Percentiles rank a stretch among this genome's conserved stretches.
Evolutionary conservation across 2,888 invertebrate species (phyloP).

Genomic region (Bellardia bayeri): DNA sequence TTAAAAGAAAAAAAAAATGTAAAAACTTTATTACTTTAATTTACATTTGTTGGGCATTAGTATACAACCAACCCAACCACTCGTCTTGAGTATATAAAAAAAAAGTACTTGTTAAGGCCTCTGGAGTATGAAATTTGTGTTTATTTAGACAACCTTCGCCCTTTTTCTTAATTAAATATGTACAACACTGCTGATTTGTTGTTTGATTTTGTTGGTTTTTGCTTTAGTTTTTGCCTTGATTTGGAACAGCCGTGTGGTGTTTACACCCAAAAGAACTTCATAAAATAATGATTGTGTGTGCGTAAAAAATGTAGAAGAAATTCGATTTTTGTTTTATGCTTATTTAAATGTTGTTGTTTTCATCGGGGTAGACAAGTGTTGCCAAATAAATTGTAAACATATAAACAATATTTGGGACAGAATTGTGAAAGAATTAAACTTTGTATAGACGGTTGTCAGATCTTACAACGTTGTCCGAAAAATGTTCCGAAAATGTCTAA

Average conservation of each 20-base stretch:
- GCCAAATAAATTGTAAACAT: conserved; percentile 56
- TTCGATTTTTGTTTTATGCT: conserved; percentile 38
- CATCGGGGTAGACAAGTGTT: conserved; percentile 41
- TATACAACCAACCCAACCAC: background rate
- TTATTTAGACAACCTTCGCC: conserved; percentile 69
- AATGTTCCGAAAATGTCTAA: no score
- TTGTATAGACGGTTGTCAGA: no score
- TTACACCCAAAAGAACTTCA: conserved; percentile 59
- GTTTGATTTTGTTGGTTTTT: conserved; percentile 22
- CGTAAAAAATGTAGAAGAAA: background rate
- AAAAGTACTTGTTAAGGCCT: background rate
- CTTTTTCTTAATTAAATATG: conserved; percentile 60
- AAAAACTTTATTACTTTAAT: conserved; percentile 49
- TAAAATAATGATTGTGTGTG: background rate
- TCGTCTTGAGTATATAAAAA: background rate
- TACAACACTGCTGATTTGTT: conserved; percentile 36
- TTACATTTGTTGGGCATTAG: conserved; percentile 36
- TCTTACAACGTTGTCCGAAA: no score
- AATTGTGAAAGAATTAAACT: background rate
- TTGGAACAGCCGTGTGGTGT: conserved; percentile 12
- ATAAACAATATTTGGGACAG: background rate
- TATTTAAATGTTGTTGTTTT: conserved; percentile 50
- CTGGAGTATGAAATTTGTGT: conserved; percentile 6
- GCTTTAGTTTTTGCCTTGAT: background rate
- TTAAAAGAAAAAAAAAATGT: background rate